Conservation (phyloP, 2,888 invertebrate species). For the Sturmia bella region DNA sequence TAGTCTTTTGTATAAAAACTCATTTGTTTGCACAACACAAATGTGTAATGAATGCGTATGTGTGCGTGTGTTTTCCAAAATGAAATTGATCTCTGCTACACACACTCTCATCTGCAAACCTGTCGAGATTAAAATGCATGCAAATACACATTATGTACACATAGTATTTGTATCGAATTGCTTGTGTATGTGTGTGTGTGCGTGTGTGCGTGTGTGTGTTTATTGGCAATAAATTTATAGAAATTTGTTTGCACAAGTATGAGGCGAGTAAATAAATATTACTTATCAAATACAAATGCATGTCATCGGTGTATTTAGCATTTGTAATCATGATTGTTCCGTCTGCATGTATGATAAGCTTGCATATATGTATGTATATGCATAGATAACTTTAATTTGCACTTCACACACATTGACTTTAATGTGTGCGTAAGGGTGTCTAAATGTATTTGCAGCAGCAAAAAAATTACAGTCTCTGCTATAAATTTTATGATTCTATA, state of each 20-base stretch:
- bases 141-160: conserved; percentile 26
- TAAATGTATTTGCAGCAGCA: background rate
- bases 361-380: too few species aligned
- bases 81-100: conserved; percentile 52
- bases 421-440: background rate
- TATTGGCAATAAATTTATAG: conserved; percentile 3
- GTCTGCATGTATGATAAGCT: background rate
- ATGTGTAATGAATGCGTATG: background rate
- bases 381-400: background rate
- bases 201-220: background rate
- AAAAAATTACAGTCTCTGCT: too few species aligned
- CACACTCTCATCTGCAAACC: background rate
- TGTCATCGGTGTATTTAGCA: conserved; percentile 63
- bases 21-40: background rate
- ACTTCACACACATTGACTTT: background rate
- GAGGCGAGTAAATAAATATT: conserved; percentile 9
- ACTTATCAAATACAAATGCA: conserved; percentile 19
- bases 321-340: conserved; percentile 46
- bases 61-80: conserved; percentile 26
- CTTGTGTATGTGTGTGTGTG: background rate
- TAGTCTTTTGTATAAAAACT: background rate
- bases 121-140: conserved; percentile 8
- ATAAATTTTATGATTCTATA: too few species aligned
- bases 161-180: background rate
- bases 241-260: conserved; percentile 5